Evolutionary conservation across 2,113 vertebrate species (phyloP).

Genomic region (Arothron firmamentum): DNA sequence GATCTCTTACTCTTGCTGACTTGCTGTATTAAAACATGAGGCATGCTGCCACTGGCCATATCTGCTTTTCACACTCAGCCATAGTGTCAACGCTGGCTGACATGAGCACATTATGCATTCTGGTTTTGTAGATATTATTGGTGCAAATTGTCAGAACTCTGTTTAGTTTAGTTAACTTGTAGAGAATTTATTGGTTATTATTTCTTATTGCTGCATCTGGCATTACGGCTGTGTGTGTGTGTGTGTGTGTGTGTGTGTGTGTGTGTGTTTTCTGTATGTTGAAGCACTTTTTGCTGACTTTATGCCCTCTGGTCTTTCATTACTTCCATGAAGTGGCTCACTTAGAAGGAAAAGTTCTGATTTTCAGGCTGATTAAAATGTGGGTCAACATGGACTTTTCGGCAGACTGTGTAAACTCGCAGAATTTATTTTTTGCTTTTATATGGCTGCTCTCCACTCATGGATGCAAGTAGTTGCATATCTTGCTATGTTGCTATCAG

Average conservation of each 20-base stretch:
- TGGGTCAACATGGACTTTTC: too few relatives aligned
- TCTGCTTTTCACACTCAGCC: constrained; percentile 2
- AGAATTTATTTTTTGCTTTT: too few relatives aligned
- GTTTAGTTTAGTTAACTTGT: neutral
- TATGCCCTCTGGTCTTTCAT: constrained; percentile 1
- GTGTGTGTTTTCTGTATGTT: neutral
- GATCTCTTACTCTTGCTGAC: too few relatives aligned
- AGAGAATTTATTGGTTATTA: neutral
- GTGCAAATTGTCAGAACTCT: neutral
- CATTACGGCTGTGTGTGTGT: neutral
- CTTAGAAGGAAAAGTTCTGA: constrained; percentile 12
- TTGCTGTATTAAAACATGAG: neutral
- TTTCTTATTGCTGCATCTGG: neutral
- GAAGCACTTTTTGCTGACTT: neutral
- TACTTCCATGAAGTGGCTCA: constrained; percentile 1
- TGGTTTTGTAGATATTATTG: neutral
- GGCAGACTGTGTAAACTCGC: too few relatives aligned
- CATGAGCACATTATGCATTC: neutral
- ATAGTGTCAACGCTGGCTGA: neutral
- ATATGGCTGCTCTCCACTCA: too few relatives aligned
- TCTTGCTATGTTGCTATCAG: too few relatives aligned
- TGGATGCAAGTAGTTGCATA: too few relatives aligned
- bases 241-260: neutral
- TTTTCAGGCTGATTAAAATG: constrained; percentile 10
- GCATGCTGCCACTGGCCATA: neutral